Conservation (phyloP, 2,888 invertebrate genomes). For the Stegana nigrithorax region DNA sequence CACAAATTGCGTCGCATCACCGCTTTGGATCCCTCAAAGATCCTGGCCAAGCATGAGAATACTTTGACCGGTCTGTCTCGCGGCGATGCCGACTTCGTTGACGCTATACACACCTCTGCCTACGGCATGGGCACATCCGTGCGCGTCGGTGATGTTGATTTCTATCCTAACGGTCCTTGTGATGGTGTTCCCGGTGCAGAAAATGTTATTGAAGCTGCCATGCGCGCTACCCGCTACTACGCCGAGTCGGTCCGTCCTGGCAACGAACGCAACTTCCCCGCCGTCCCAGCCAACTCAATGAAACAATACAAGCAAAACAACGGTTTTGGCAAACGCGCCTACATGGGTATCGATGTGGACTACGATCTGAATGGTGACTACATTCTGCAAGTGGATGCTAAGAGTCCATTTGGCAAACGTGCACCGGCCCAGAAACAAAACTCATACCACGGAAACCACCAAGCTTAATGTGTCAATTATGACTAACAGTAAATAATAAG, state of each 20-base stretch:
- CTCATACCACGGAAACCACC: conserved; percentile 47
- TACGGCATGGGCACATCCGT: conserved; percentile 50
- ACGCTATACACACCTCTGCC: conserved; percentile 64
- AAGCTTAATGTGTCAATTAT: no score
- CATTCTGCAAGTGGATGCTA: conserved; percentile 61
- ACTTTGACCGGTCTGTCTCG: conserved; percentile 56
- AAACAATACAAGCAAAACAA: conserved; percentile 56
- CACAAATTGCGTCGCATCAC: conserved; percentile 63
- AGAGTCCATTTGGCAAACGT: conserved; percentile 61
- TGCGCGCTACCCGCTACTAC: conserved; percentile 61
- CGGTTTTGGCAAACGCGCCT: conserved; percentile 55
- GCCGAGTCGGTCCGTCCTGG: conserved; percentile 66
- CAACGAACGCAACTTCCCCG: conserved; percentile 64
- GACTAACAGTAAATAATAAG: no score
- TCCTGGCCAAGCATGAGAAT: conserved; percentile 44
- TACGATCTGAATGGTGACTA: conserved; percentile 60
- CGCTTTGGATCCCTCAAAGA: conserved; percentile 62
- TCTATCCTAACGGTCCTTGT: conserved; percentile 64
- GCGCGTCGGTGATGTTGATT: conserved; percentile 62
- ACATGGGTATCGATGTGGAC: conserved; percentile 61
- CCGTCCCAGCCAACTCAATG: conserved; percentile 60
- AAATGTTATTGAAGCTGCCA: conserved; percentile 59
- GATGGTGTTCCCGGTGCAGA: conserved; percentile 55
- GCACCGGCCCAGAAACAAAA: conserved; percentile 52
- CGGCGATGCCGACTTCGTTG: conserved; percentile 66